A percentile compares a stretch with the other conserved stretches of the same genome.
These are phyloP conservation scores for Volucella bombylans DNA, from an alignment of 2,888 invertebrate species.

Conservation along the genomic window DNA sequence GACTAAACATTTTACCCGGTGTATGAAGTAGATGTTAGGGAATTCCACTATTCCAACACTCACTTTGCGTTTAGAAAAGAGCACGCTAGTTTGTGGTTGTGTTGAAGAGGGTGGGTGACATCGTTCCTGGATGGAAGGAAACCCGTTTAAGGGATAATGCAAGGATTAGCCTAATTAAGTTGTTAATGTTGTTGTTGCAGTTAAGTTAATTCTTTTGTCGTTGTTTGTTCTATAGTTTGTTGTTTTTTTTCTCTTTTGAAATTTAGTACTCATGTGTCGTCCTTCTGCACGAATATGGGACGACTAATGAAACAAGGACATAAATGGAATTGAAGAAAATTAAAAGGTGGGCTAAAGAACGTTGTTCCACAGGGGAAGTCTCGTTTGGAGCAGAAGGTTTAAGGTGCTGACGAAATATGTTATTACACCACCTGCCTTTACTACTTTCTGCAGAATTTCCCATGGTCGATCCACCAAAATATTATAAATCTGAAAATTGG, in stretches of 20 bases:
- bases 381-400: too few relatives aligned
- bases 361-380: too few relatives aligned
- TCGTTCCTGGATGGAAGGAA: conserved; percentile 4
- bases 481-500: too few relatives aligned
- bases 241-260: neutral
- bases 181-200: conserved; percentile 69
- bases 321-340: too few relatives aligned
- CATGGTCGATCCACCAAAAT: too few relatives aligned
- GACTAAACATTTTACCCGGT: conserved; percentile 34
- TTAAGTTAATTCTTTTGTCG: conserved; percentile 50
- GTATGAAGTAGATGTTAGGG: conserved; percentile 45
- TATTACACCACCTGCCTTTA: too few relatives aligned
- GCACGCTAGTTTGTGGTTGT: conserved; percentile 19
- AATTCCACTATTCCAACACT: conserved; percentile 42
- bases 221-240: conserved; percentile 24
- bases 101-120: neutral
- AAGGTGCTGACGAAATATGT: too few relatives aligned
- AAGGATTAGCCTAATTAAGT: conserved; percentile 72
- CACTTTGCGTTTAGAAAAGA: conserved; percentile 44
- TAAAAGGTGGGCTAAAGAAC: too few relatives aligned
- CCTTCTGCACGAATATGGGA: too few relatives aligned
- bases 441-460: too few relatives aligned
- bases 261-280: too few relatives aligned
- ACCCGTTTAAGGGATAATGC: conserved; percentile 68
- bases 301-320: too few relatives aligned